phyloP scores from a whole-genome alignment of 2,113 vertebrate species.

The Scophthalmus maximus region DNA sequence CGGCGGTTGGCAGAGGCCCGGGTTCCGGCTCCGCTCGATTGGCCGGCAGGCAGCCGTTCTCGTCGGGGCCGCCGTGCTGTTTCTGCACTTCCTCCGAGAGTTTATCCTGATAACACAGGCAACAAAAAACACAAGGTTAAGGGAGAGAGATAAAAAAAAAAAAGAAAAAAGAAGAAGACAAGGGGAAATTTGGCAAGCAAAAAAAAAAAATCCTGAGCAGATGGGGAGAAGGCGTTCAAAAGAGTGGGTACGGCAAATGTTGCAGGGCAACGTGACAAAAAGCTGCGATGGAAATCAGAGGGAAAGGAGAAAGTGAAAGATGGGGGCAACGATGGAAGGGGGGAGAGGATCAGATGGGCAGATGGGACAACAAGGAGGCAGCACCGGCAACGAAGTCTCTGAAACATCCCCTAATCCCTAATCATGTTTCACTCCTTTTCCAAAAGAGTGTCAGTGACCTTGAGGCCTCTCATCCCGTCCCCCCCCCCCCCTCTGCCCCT shows the following conservation, averaged over 20 bases:
- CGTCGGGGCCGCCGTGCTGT: slow-evolving; percentile 76
- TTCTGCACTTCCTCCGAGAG: slow-evolving; percentile 86
- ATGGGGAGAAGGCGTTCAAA: slow-evolving; percentile 46
- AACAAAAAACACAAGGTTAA: slow-evolving; percentile 31
- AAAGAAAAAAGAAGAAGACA: background rate
- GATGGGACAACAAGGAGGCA: slow-evolving; percentile 57
- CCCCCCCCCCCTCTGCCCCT: background rate
- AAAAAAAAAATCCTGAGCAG: slow-evolving; percentile 34
- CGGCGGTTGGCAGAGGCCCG: slow-evolving; percentile 36
- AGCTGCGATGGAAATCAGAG: slow-evolving; percentile 26
- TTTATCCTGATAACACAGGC: slow-evolving; percentile 83
- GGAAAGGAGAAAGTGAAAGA: slow-evolving; percentile 25
- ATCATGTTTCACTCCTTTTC: slow-evolving; percentile 69
- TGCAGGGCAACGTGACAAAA: background rate
- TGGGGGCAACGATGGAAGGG: too few species aligned
- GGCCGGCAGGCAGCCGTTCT: slow-evolving; percentile 50
- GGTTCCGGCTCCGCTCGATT: slow-evolving; percentile 63
- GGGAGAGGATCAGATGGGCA: slow-evolving; percentile 52
- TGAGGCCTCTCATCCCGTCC: slow-evolving; percentile 48
- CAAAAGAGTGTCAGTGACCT: slow-evolving; percentile 64
- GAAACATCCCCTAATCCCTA: slow-evolving; percentile 70
- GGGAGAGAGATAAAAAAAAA: too few species aligned
- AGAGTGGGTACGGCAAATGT: slow-evolving; percentile 34
- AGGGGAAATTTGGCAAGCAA: slow-evolving; percentile 6
- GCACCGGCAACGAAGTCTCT: slow-evolving; percentile 49